Evolutionary conservation across 2,113 vertebrate genomes (phyloP), one percentile per base, ranked within the genome.

Genomic region (Platichthys flesus): DNA sequence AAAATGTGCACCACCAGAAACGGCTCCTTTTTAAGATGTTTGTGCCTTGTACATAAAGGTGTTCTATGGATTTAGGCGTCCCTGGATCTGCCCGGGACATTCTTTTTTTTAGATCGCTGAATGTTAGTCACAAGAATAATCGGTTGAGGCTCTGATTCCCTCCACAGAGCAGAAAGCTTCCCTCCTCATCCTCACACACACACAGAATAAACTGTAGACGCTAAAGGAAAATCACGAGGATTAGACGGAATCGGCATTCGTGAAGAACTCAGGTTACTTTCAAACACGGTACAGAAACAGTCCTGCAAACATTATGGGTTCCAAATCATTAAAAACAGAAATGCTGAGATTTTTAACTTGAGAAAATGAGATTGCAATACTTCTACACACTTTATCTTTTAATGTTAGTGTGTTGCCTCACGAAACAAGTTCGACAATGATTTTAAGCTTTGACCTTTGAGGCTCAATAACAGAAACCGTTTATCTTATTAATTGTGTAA

Each of bases 11-110:
- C 69, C 40, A 60, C 75, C 55, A 62, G 62, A n/a, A 7, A 52
- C 28, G 16, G 79, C 69, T 75, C 69, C 68, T 72, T 67, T 63
- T 67, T 60, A 66, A 90, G 81, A 61, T 78, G 78, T 83, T 76
- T 84, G 88, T 90, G 89, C 85, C 90, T 91, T 91, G 85, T 83
- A 84, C 68, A 67, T 63, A 37, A 71, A 83, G 87, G 84, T 78
- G 51, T 77, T 52, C 55, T 16, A 9, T 54, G 42, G 79, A 61
- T 42, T 42, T 42, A 13, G 35, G 35, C 35, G 40, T 42, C 40
- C 40, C 40, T 13, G 9, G 10, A 13, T 42, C 3, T 42, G 9
- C 40, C 40, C 40, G 40, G 40, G 40, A 42, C 40, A 42, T 42
- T 42, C 13, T 73, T 66, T 74, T 45, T 9, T 45, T 9, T 55